Base-by-base conservation (phyloP, 2,113 vertebrate species). In the Alces alces region DNA sequence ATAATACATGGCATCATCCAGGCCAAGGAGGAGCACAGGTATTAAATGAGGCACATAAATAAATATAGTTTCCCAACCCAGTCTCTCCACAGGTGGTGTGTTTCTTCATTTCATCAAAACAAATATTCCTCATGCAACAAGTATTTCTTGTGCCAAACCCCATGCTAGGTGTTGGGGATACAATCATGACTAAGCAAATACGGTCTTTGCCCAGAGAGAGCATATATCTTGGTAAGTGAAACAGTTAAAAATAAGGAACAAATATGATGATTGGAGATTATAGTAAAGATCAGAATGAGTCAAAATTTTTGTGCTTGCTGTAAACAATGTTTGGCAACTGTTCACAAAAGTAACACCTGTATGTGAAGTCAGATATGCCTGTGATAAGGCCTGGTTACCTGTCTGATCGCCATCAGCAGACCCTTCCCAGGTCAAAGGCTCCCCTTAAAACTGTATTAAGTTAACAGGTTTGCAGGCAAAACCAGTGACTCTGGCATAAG, bases 21-120 rank as follows among this genome's bases (percentile, higher is more conserved):
- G 86, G 93, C 91, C 82, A 80, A 80, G 83, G 94, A 96, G 76
- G 93, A 96, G 84, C 82, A 88, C 16, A 4, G 55, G 39, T 92
- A 89, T 45, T 89, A 70, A 86, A 55, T 73, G 70, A 96, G 30
- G n/a, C 28, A 61, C 52, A 17, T 60, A 79, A 88, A 91, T 57
- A n/a, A 80, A 89, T 80, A 82, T 10, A 73, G 12, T 25, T 92
- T 73, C 10, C 78, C n/a, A 36, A 43, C 10, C 52, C 57, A 55
- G 30, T 14, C 52, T 94, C 80, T 73, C 70, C 47, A 36, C 39
- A 50, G 60, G 90, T 61, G 85, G 47, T 2, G 2, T 2, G 2
- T 43, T 58, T 45, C 70, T 45, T 83, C 55, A 33, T 52, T 10
- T 87, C 23, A 7, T 78, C 79, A 84, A 80, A 80, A 7, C 70